phyloP scores from a whole-genome alignment of 2,888 invertebrate species.

The Drosophila cyrtoloma region DNA sequence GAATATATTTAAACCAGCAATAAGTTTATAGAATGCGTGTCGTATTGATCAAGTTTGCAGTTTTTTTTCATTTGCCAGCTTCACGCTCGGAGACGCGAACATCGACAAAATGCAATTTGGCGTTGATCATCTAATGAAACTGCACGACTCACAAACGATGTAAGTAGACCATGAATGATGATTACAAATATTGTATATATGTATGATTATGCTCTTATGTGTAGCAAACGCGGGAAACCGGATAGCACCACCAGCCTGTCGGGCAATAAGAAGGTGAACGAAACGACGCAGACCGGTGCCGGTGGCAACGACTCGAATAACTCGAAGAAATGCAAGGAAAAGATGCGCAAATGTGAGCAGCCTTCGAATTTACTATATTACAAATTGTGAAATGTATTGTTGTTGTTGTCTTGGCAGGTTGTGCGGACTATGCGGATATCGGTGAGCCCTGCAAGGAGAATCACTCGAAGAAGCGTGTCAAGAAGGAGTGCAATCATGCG shows the following conservation, averaged over 20 bases:
- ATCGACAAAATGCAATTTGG: constrained; percentile 81
- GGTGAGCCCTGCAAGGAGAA: constrained; percentile 84
- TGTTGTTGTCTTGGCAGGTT: constrained; percentile 55
- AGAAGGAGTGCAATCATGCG: constrained; percentile 85
- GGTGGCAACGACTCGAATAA: constrained; percentile 72
- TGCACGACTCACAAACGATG: constrained; percentile 76
- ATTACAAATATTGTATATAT: neutral
- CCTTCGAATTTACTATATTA: neutral
- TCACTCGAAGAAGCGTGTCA: constrained; percentile 84
- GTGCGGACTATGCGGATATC: constrained; percentile 83
- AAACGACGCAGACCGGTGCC: constrained; percentile 56
- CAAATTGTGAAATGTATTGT: neutral
- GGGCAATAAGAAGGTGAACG: constrained; percentile 57
- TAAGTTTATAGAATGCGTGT: neutral
- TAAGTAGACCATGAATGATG: constrained; percentile 35
- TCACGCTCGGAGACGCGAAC: constrained; percentile 72
- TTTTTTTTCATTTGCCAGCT: constrained; percentile 44
- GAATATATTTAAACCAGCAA: neutral
- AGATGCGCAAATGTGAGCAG: constrained; percentile 82
- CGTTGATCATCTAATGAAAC: constrained; percentile 79
- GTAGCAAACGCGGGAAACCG: constrained; percentile 70
- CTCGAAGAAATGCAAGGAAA: constrained; percentile 80
- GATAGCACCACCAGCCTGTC: constrained; percentile 61
- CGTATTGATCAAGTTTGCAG: constrained; percentile 12
- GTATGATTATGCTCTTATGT: neutral